Evolutionary conservation across 2,797 vertebrate species (phyloP).

Genomic region (Characodon lateralis): DNA sequence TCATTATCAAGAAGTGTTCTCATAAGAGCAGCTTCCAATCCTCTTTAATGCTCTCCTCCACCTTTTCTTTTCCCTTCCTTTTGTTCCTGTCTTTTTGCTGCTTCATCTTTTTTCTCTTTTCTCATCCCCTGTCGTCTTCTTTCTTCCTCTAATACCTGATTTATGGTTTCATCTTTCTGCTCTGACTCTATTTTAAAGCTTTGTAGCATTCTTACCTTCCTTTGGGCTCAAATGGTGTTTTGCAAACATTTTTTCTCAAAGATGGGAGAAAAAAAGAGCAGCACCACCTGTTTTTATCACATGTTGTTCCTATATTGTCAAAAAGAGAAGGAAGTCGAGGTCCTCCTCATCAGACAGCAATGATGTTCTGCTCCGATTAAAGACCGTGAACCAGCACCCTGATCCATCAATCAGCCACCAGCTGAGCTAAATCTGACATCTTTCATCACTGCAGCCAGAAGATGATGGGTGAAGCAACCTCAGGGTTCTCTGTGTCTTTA

Average conservation of each 20-base stretch:
- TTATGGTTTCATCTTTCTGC: background rate
- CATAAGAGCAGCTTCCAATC: conserved; percentile 18
- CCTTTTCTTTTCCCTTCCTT: background rate
- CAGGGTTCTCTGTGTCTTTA: background rate
- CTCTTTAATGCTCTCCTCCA: background rate
- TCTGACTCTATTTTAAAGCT: background rate
- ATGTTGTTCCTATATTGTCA: background rate
- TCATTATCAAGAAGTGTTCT: conserved; percentile 52
- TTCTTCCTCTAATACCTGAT: rapidly evolving
- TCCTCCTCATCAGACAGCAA: background rate
- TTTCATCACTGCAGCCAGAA: background rate
- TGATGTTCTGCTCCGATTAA: background rate
- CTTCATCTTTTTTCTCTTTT: too few relatives aligned
- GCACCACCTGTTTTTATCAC: background rate
- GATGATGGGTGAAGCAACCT: background rate
- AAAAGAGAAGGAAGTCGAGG: background rate
- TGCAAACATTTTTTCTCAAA: rapidly evolving
- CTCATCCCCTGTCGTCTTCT: background rate
- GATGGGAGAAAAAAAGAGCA: background rate
- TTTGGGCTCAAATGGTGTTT: background rate
- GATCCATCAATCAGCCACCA: conserved; percentile 2
- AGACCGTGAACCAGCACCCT: background rate
- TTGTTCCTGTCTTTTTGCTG: background rate
- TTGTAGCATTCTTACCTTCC: rapidly evolving
- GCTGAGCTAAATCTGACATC: conserved; percentile 3